Percentiles rank a stretch among this genome's conserved stretches.
Conservation (phyloP, 2,888 invertebrate genomes). For the Tortrix viridana region DNA sequence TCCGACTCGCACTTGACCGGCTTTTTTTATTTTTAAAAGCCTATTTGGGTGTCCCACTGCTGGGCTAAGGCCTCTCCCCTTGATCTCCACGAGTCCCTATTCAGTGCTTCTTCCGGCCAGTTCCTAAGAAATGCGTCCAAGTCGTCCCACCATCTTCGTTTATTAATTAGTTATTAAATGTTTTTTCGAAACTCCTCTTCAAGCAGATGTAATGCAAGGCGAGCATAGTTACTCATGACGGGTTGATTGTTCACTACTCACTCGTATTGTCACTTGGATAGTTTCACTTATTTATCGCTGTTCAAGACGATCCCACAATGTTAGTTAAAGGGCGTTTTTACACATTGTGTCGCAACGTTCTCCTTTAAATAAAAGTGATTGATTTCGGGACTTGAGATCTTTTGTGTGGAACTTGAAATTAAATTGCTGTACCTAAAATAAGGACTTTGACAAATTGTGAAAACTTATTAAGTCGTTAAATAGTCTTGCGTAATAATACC, state of each 20-base stretch:
- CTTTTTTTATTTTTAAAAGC: no score
- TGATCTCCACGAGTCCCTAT: no score
- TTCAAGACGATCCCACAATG: conserved; percentile 22
- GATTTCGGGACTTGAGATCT: conserved; percentile 9
- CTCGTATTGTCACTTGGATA: conserved; percentile 9
- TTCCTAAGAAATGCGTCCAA: no score
- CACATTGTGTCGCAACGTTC: conserved; percentile 23
- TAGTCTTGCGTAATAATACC: not conserved
- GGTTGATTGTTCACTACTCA: conserved; percentile 1
- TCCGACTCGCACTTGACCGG: no score
- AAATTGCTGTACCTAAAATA: not conserved
- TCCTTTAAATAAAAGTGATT: conserved; percentile 22
- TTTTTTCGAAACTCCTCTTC: no score
- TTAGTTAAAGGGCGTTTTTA: conserved; percentile 16
- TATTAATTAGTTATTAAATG: no score
- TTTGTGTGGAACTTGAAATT: not conserved
- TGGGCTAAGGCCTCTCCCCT: no score
- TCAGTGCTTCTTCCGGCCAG: no score
- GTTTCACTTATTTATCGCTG: conserved; percentile 9
- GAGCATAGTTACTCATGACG: not conserved
- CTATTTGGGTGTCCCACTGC: no score
- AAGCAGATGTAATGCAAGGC: conserved; percentile 10
- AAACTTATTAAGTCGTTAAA: not conserved
- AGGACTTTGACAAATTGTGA: conserved; percentile 1
- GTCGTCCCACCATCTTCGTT: no score